Conservation (phyloP, 2,888 invertebrate genomes). For the Tiliacea aurago region DNA sequence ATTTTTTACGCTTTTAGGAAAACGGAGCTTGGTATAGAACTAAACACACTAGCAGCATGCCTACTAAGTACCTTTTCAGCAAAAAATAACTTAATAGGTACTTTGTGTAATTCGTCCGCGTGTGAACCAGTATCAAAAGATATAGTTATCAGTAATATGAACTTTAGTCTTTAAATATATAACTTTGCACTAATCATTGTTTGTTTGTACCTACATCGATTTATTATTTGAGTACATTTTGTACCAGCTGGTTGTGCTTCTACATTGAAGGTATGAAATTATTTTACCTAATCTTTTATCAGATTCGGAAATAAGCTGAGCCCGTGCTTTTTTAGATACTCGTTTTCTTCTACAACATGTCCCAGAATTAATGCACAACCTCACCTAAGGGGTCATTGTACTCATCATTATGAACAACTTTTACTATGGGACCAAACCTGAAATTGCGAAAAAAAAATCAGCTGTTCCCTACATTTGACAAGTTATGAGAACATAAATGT, state of each 20-base stretch:
- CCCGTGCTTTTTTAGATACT: not conserved
- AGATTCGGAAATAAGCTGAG: not conserved
- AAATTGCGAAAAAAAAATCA: too few species aligned
- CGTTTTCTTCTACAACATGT: not conserved
- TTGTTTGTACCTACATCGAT: conserved; percentile 17
- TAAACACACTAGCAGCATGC: not conserved
- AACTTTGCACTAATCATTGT: conserved; percentile 10
- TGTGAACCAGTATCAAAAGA: conserved; percentile 14
- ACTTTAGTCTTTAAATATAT: conserved; percentile 13
- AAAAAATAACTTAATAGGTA: not conserved
- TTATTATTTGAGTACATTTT: conserved; percentile 6
- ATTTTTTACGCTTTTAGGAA: conserved; percentile 2
- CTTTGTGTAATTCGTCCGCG: conserved; percentile 8
- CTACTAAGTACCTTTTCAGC: not conserved
- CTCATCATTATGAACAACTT: too few species aligned
- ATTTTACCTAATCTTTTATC: conserved; percentile 5
- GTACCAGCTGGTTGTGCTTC: conserved; percentile 2
- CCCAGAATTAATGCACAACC: too few species aligned
- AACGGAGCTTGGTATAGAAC: not conserved
- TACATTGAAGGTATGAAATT: conserved; percentile 8
- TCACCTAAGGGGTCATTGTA: too few species aligned
- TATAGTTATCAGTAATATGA: conserved; percentile 37
- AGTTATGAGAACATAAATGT: too few species aligned
- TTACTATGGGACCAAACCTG: too few species aligned
- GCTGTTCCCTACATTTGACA: too few species aligned